These are phyloP conservation scores for Odontesthes bonariensis DNA, from an alignment of 2,113 vertebrate species.

Conservation along the genomic window DNA sequence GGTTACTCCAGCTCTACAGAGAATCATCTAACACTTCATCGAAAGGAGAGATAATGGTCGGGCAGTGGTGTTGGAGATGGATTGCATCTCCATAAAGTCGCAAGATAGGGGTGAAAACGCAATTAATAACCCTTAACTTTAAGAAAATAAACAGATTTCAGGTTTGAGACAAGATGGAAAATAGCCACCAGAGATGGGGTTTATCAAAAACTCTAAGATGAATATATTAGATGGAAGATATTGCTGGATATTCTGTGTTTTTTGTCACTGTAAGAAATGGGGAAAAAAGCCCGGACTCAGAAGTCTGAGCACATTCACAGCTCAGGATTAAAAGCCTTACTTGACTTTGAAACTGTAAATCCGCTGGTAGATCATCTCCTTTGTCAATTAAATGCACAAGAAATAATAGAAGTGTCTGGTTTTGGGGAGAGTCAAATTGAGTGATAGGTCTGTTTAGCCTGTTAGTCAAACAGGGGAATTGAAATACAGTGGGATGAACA, in stretches of 20 bases:
- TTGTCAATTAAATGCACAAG: constrained; percentile 30
- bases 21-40: constrained; percentile 43
- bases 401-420: constrained; percentile 48
- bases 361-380: constrained; percentile 14
- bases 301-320: not conserved
- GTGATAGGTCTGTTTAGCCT: constrained; percentile 42
- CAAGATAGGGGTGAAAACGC: constrained; percentile 31
- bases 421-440: constrained; percentile 43
- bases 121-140: constrained; percentile 42
- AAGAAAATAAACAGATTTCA: constrained; percentile 34
- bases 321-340: constrained; percentile 35
- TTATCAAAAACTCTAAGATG: constrained; percentile 11
- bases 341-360: constrained; percentile 52
- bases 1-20: constrained; percentile 17
- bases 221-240: constrained; percentile 6
- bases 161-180: constrained; percentile 18
- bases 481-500: constrained; percentile 52
- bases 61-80: constrained; percentile 19
- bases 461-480: constrained; percentile 51
- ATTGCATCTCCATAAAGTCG: constrained; percentile 27
- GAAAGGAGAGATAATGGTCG: constrained; percentile 37
- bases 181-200: not conserved
- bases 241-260: constrained; percentile 16
- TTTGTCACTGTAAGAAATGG: constrained; percentile 14
- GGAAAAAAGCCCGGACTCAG: not conserved